Base-by-base conservation (phyloP, 2,113 vertebrate species). In the Astur gentilis region DNA sequence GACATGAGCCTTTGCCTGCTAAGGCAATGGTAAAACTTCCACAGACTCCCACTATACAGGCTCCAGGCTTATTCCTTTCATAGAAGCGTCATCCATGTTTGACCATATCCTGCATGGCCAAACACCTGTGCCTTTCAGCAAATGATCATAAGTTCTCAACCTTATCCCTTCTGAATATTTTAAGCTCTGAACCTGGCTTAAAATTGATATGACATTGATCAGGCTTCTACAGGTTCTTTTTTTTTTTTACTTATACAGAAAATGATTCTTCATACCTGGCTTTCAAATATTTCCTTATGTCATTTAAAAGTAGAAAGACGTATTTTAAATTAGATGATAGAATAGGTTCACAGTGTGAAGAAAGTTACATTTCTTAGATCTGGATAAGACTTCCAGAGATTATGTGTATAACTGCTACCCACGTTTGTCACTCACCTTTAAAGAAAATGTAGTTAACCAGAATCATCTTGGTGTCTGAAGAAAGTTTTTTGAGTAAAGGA, bases 381-480 rank as follows among this genome's bases (percentile, higher is more conserved):
- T 65, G 38, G 10, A 42, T 55, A 49, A 66, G 50, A 42, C 25
- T 83, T 85, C 2, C 29, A 80, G 32, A 70, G 17, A 8, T 45
- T 58, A 52, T 32, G 12, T 57, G 5, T 29, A 8, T 29, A 66
- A 47, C 10, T 73, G 22, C 17, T 73, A 70, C 23, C 5, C 20
- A 16, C 1, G 0, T 71, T 87, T 90, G 13, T 45, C n/a, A 92
- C 96, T 94, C 47, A 97, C 99, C 99, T 99, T 57, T 98, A 96
- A 99, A 99, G 94, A 96, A 98, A 91, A 99, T 94, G 15, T 97
- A 98, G 96, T 98, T 99, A 64, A 98, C 89, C 54, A 99, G 98
- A 95, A 99, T 77, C 97, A 99, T 98, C 72, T 95, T 12, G 0
- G 96, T 97, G 1, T 38, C 36, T 1, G 79, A 3, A 26, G 98